A percentile compares a stretch with the other conserved stretches of the same genome.
phyloP scores from a whole-genome alignment of 1,140 invertebrate genomes.

The Stratiolaelaps scimitus region DNA sequence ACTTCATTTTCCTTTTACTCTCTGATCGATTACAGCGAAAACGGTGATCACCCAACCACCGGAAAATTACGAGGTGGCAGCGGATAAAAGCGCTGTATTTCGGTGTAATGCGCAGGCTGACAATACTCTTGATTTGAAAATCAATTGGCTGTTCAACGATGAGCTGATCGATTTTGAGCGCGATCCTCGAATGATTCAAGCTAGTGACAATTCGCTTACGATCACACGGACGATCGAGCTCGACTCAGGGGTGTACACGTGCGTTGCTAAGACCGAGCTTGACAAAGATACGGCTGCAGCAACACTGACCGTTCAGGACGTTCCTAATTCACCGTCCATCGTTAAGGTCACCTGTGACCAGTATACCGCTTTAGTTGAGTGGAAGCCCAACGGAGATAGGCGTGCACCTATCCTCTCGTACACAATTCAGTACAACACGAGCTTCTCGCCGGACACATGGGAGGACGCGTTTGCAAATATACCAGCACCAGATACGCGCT shows the following conservation, averaged over 20 bases:
- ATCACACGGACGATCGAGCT: conserved; percentile 85
- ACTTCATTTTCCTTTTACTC: conserved; percentile 31
- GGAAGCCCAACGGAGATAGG: conserved; percentile 81
- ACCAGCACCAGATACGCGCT: conserved; percentile 62
- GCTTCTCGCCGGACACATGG: conserved; percentile 85
- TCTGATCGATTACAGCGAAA: conserved; percentile 47
- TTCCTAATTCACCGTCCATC: conserved; percentile 73
- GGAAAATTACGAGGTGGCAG: conserved; percentile 76
- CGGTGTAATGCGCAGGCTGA: conserved; percentile 81
- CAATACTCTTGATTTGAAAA: conserved; percentile 58
- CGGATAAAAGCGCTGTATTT: conserved; percentile 76
- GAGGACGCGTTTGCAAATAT: conserved; percentile 58
- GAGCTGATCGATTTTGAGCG: conserved; percentile 71
- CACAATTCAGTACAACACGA: conserved; percentile 84
- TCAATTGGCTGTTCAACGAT: conserved; percentile 75
- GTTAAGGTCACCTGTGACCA: conserved; percentile 53
- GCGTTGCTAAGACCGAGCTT: conserved; percentile 75
- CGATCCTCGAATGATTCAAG: conserved; percentile 51
- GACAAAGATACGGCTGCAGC: conserved; percentile 70
- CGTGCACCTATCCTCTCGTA: conserved; percentile 82
- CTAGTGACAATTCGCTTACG: conserved; percentile 72
- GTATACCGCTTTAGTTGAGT: conserved; percentile 59
- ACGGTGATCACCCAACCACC: conserved; percentile 72
- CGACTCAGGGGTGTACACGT: conserved; percentile 89
- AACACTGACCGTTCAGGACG: conserved; percentile 84